Conservation (phyloP, 2,888 invertebrate species). For the Zaprionus lineosus region DNA sequence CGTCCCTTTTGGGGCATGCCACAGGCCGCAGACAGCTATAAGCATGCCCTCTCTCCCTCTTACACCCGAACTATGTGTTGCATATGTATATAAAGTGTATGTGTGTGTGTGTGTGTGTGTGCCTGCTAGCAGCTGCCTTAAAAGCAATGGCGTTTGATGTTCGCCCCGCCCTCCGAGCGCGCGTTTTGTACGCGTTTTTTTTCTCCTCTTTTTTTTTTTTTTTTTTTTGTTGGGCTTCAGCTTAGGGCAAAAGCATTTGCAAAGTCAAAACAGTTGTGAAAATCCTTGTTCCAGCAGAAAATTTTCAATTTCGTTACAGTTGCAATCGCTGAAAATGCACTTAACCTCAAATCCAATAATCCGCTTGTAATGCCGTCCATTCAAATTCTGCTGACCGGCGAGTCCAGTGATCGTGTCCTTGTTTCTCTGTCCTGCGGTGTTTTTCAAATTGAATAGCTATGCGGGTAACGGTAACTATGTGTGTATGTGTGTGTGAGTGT, state of each 20-base stretch:
- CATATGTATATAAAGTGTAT: too few relatives aligned
- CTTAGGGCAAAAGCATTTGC: constrained; percentile 34
- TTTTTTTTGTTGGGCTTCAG: constrained; percentile 7
- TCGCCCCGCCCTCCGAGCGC: constrained; percentile 69
- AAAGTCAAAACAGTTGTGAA: constrained; percentile 42
- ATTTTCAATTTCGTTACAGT: constrained; percentile 53
- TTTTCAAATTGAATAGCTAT: constrained; percentile 67
- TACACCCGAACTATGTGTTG: constrained; percentile 2
- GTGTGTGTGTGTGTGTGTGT: constrained; percentile 7
- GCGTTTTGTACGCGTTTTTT: constrained; percentile 53
- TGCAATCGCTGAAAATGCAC: constrained; percentile 58
- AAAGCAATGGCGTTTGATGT: constrained; percentile 72
- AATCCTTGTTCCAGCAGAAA: constrained; percentile 38
- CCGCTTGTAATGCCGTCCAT: constrained; percentile 74
- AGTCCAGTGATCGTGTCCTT: constrained; percentile 20
- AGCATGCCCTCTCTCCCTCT: constrained; percentile 17
- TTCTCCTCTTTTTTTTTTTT: constrained; percentile 44
- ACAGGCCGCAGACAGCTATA: constrained; percentile 45
- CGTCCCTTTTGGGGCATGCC: constrained; percentile 60
- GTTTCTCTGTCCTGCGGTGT: constrained; percentile 53
- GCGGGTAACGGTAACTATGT: constrained; percentile 31
- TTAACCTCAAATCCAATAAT: constrained; percentile 78
- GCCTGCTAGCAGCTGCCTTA: constrained; percentile 38
- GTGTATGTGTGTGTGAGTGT: constrained; percentile 16
- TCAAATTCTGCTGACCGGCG: constrained; percentile 30